Evolutionary conservation across 2,888 invertebrate species (phyloP), one percentile per base, ranked within the genome.

Genomic region (Lepidochrysops patricia): DNA sequence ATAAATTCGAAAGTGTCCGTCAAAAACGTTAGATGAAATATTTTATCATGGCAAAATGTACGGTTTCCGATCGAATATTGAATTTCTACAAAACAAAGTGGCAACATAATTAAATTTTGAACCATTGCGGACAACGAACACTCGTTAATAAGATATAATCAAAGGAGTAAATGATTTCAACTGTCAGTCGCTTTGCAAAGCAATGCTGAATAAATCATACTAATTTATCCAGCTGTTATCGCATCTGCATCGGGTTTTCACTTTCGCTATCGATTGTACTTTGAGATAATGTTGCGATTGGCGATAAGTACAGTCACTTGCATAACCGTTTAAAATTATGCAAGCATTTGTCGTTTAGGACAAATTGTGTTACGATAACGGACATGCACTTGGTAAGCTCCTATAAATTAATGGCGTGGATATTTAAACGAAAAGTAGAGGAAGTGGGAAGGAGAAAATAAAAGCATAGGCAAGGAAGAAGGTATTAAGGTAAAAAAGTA

Each of bases 291-390:
- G 32, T 32, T 29, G 12, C 15, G 43, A 43, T 43, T 12, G 48
- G 19, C 29, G 54, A 54, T 54, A 54, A 54, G 50, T 50, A 50
- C 50, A 26, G n/a, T 50, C 13, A 50, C 29, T 54, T 29, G 19
- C 29, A 29, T 54, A 15, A 27, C 15, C 9, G 29, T 29, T 9
- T 54, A n/a, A n/a, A 15, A 29, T 54, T 54, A 32, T 32, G 32
- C 29, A 54, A 52, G 26, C 52, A 54, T 54, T 54, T 54, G 32
- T 19, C 19, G 12, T 19, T 54, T 27, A 29, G 29, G 54, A 54
- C 54, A 54, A 54, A 54, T 29, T 54, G 54, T 32, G 19, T 32
- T 54, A 15, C 15, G 32, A 54, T 54, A 29, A 19, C 19, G n/a
- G 5, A 26, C 19, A 43, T 23, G 19, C 43, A 43, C 43, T 19